Base-by-base conservation (phyloP, 2,113 vertebrate genomes). In the Microtus pennsylvanicus region DNA sequence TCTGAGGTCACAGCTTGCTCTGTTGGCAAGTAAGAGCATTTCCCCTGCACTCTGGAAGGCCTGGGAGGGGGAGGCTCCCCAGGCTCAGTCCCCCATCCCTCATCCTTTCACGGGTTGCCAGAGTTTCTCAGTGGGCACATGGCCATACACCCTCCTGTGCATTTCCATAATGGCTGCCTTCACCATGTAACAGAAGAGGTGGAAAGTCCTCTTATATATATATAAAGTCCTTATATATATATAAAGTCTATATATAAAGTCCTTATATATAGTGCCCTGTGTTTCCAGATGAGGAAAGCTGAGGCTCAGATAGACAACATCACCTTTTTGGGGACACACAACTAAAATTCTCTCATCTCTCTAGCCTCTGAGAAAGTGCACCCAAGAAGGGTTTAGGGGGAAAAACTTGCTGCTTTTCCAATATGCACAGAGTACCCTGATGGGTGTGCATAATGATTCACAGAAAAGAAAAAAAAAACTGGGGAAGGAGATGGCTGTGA, bases 151-250 rank as follows among this genome's bases (percentile, higher is more conserved):
- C 1, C 2, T 26, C 9, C 0, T 6, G 30, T 9, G 7, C 17
- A 0, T 50, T 7, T 24, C 55, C 13, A n/a, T 22, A 86, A 0
- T 0, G 13, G 61, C 70, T 28, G 17, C 47, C 52, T 21, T 30
- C 47, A 1, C 4, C 0, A 26, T 8, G 0, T 2, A 8, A 11
- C 2, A 0, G 58, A 16, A 35, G 33, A 24, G 5, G 3, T 1
- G 1, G 1, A 33, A 33, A 14, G 16, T 10, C 16, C 14, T 12
- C n/a, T n/a, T n/a, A n/a, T n/a, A n/a, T n/a, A n/a, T n/a, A n/a
- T n/a, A n/a, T n/a, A n/a, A n/a, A n/a, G n/a, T n/a, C n/a, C n/a
- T n/a, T n/a, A n/a, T n/a, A n/a, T n/a, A n/a, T n/a, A n/a, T n/a
- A n/a, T n/a, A n/a, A n/a, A n/a, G n/a, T n/a, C n/a, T n/a, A n/a